These are phyloP conservation scores for Eristalinus aeneus DNA, from an alignment of 2,888 invertebrate species.

Conservation along the genomic window DNA sequence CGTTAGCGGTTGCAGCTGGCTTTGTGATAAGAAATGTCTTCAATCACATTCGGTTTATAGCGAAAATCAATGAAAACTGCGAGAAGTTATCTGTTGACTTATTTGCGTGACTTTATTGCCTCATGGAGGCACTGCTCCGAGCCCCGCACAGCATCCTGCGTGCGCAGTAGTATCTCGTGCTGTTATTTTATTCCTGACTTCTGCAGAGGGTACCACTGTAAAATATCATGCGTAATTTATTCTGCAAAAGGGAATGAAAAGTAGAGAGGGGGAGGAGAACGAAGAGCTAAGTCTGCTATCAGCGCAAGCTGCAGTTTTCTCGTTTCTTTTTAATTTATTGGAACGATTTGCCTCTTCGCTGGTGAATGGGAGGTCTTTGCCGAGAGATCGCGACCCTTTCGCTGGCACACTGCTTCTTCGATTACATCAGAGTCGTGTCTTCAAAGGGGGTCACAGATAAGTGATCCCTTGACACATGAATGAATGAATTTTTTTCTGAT, in stretches of 20 bases:
- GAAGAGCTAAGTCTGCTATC: not conserved
- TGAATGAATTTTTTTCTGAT: no score
- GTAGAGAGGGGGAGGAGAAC: not conserved
- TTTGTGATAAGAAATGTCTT: not conserved
- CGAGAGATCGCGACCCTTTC: not conserved
- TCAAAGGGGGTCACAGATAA: not conserved
- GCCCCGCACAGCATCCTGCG: not conserved
- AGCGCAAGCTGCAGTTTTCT: not conserved
- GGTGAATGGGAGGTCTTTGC: not conserved
- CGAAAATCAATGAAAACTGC: slow-evolving; percentile 15
- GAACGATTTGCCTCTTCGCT: not conserved
- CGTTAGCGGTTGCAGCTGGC: not conserved
- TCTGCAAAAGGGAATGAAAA: not conserved
- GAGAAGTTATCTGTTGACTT: slow-evolving; percentile 40
- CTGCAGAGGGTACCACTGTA: not conserved
- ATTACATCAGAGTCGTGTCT: not conserved
- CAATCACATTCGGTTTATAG: slow-evolving; percentile 7
- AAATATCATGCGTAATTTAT: slow-evolving; percentile 13
- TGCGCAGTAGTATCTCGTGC: not conserved
- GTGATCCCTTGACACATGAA: not conserved
- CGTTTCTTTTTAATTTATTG: not conserved
- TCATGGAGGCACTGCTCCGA: not conserved
- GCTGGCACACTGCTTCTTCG: not conserved
- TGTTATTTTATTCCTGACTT: not conserved
- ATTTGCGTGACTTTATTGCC: slow-evolving; percentile 43